These are phyloP conservation scores for Campoplex nolae DNA, from an alignment of 2,888 invertebrate species.

Conservation along the genomic window DNA sequence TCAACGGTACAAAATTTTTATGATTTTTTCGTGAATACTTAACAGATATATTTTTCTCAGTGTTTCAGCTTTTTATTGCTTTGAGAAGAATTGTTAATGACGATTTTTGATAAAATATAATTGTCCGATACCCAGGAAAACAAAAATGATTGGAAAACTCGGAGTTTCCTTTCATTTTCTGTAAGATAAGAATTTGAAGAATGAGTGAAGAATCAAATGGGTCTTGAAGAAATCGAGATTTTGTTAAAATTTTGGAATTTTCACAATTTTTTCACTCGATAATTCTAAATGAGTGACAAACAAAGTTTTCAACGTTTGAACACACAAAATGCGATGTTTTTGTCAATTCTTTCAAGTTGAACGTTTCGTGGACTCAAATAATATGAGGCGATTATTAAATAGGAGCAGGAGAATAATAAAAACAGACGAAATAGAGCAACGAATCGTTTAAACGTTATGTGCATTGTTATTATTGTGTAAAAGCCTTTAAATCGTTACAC, in stretches of 20 bases:
- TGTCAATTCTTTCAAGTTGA: neutral
- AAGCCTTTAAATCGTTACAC: slow-evolving; percentile 75
- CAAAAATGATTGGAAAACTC: neutral
- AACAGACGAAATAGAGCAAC: neutral
- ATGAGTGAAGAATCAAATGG: neutral
- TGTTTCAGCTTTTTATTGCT: neutral
- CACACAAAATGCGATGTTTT: neutral
- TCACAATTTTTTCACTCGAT: neutral
- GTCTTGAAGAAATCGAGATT: neutral
- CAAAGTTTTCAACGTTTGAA: neutral
- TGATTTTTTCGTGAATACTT: neutral
- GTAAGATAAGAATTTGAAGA: neutral
- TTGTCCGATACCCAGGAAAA: neutral
- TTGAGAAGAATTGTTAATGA: neutral
- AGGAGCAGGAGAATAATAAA: neutral
- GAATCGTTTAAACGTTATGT: slow-evolving; percentile 74
- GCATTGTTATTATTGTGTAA: slow-evolving; percentile 78
- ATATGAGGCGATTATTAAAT: too few relatives aligned
- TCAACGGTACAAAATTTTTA: neutral
- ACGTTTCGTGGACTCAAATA: neutral
- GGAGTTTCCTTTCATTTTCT: neutral
- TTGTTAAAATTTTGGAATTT: neutral
- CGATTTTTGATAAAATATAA: neutral
- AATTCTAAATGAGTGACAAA: neutral
- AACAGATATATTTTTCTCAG: neutral